Conservation (phyloP, 2,888 invertebrate genomes). For the Clostera curtula region DNA sequence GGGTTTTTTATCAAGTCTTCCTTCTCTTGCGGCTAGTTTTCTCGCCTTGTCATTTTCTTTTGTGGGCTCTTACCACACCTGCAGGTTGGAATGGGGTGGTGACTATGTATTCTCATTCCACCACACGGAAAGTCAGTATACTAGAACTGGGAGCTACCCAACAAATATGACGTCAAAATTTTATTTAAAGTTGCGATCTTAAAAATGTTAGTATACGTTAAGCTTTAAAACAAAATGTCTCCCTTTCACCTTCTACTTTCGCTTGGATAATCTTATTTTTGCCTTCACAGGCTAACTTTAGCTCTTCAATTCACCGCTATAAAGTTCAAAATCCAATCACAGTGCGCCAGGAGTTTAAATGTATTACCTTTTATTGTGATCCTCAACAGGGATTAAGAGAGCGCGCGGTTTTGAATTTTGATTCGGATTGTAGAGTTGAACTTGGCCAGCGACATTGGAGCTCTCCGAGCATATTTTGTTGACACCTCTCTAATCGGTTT, state of each 20-base stretch:
- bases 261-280: conserved; percentile 73
- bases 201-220: conserved; percentile 24
- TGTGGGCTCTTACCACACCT: too few relatives aligned
- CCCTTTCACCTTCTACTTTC: conserved; percentile 75
- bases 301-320: conserved; percentile 31
- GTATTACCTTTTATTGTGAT: conserved; percentile 76
- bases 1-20: too few relatives aligned
- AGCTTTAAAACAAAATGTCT: conserved; percentile 62
- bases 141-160: background rate
- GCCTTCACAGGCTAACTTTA: conserved; percentile 36
- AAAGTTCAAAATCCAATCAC: conserved; percentile 40
- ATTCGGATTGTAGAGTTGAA: conserved; percentile 66
- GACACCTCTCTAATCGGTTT: conserved; percentile 37
- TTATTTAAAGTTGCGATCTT: conserved; percentile 16
- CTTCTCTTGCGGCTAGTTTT: too few relatives aligned
- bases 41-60: too few relatives aligned
- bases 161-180: conserved; percentile 10
- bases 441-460: conserved; percentile 57
- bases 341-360: conserved; percentile 56
- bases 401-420: conserved; percentile 75
- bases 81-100: too few relatives aligned
- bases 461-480: conserved; percentile 51
- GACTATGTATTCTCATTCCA: too few relatives aligned
- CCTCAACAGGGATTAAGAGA: conserved; percentile 75
- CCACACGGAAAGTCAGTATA: too few relatives aligned